Evolutionary conservation across 2,113 vertebrate species (phyloP).

Genomic region (Trichomycterus rosablanca): DNA sequence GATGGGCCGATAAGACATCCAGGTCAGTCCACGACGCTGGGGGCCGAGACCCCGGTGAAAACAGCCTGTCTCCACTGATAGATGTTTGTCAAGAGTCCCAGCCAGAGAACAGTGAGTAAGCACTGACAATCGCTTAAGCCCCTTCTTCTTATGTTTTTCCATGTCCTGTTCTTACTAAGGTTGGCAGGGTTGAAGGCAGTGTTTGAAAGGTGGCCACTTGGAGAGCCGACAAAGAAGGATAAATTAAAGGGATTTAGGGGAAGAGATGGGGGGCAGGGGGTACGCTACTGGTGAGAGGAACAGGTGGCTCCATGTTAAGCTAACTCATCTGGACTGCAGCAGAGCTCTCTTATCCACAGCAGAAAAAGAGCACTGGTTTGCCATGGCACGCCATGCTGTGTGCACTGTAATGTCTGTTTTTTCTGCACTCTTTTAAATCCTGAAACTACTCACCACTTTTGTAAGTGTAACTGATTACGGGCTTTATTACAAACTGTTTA

Average conservation of each 20-base stretch:
- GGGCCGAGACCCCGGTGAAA: constrained; percentile 42
- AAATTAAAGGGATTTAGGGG: constrained; percentile 12
- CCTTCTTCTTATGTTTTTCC: constrained; percentile 14
- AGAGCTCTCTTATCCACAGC: neutral
- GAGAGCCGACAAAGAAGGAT: constrained; percentile 18
- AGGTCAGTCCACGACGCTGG: constrained; percentile 42
- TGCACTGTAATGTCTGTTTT: neutral
- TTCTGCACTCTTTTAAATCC: neutral
- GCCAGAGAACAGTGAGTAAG: constrained; percentile 42
- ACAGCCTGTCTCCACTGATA: constrained; percentile 50
- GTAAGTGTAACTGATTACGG: neutral
- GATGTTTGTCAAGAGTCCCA: constrained; percentile 49
- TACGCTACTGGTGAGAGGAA: neutral
- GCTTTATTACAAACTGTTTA: no score
- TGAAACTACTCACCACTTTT: neutral
- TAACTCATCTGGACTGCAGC: constrained; percentile 5
- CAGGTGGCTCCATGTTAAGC: constrained; percentile 3
- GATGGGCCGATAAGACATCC: constrained; percentile 48
- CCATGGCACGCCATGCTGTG: constrained; percentile 1
- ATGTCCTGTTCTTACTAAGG: constrained; percentile 15
- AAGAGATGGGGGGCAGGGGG: neutral
- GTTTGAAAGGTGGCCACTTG: constrained; percentile 14
- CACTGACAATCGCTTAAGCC: constrained; percentile 48
- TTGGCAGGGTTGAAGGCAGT: constrained; percentile 14
- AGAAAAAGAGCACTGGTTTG: neutral